Conservation (phyloP, 2,797 vertebrate genomes). For the Hyperoplus immaculatus region DNA sequence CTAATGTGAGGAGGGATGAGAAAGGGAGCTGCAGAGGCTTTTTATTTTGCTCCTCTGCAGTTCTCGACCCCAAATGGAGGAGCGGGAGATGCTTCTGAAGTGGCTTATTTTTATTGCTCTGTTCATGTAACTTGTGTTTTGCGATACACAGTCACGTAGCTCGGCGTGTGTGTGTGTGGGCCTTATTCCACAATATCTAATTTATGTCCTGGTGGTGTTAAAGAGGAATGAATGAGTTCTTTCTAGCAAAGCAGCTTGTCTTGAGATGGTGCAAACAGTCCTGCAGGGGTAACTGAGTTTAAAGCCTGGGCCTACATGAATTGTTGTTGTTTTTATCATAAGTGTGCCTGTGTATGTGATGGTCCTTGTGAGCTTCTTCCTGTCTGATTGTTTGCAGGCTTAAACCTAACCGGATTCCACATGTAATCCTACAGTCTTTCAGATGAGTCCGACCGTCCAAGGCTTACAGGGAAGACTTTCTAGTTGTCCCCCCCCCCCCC, state of each 20-base stretch:
- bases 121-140: constrained; percentile 24
- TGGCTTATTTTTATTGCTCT: constrained; percentile 9
- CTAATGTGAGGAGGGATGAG: constrained; percentile 8
- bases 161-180: constrained; percentile 30
- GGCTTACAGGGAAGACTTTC: constrained; percentile 45
- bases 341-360: constrained; percentile 32
- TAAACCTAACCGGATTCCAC: constrained; percentile 63
- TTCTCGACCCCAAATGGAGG: no score
- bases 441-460: constrained; percentile 55
- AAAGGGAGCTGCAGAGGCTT: constrained; percentile 19
- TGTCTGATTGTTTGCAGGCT: constrained; percentile 73
- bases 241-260: constrained; percentile 61
- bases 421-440: constrained; percentile 58
- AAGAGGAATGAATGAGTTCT: constrained; percentile 59
- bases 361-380: constrained; percentile 54
- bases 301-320: constrained; percentile 56
- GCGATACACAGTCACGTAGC: constrained; percentile 4
- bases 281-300: constrained; percentile 58
- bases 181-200: constrained; percentile 55
- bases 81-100: constrained; percentile 33
- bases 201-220: constrained; percentile 52
- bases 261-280: constrained; percentile 48
- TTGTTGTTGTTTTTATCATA: constrained; percentile 41
- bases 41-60: constrained; percentile 15
- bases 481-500: constrained; percentile 43